Conservation (phyloP, 2,797 vertebrate genomes). For the Karalla daura region DNA sequence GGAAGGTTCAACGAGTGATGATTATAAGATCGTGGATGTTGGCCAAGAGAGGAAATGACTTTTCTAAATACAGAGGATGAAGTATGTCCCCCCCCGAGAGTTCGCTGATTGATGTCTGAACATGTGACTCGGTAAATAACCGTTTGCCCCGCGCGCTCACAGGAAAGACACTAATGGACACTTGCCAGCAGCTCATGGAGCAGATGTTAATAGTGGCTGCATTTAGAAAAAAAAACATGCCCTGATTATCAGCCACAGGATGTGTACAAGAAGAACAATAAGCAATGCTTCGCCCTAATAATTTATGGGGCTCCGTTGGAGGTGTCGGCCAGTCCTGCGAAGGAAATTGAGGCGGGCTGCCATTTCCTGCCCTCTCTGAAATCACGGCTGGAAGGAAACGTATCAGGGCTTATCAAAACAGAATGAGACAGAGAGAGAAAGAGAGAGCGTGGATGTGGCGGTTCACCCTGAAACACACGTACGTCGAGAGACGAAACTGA, state of each 20-base stretch:
- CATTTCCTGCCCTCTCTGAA: slow-evolving; percentile 21
- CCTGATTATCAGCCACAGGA: slow-evolving; percentile 3
- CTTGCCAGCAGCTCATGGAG: slow-evolving; percentile 7
- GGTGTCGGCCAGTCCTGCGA: neutral
- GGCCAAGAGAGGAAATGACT: slow-evolving; percentile 46
- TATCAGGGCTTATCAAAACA: slow-evolving; percentile 33
- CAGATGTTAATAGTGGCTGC: slow-evolving; percentile 21
- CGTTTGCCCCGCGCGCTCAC: slow-evolving; percentile 15
- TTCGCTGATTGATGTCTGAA: slow-evolving; percentile 39
- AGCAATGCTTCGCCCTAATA: neutral
- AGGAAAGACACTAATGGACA: slow-evolving; percentile 30
- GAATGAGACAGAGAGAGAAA: no score
- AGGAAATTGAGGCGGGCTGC: slow-evolving; percentile 27
- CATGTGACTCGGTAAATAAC: slow-evolving; percentile 49
- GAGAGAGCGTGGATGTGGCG: slow-evolving; percentile 36
- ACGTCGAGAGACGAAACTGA: neutral
- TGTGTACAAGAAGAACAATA: neutral
- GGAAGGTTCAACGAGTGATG: slow-evolving; percentile 14
- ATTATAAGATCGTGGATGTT: neutral
- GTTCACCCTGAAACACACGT: slow-evolving; percentile 36
- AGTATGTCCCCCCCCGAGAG: slow-evolving; percentile 38
- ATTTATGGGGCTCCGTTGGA: neutral
- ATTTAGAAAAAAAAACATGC: slow-evolving; percentile 25
- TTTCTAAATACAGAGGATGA: slow-evolving; percentile 37
- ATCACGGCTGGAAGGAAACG: slow-evolving; percentile 29